Base-by-base conservation (phyloP, 2,797 vertebrate genomes). In the Nannoperca obscura region DNA sequence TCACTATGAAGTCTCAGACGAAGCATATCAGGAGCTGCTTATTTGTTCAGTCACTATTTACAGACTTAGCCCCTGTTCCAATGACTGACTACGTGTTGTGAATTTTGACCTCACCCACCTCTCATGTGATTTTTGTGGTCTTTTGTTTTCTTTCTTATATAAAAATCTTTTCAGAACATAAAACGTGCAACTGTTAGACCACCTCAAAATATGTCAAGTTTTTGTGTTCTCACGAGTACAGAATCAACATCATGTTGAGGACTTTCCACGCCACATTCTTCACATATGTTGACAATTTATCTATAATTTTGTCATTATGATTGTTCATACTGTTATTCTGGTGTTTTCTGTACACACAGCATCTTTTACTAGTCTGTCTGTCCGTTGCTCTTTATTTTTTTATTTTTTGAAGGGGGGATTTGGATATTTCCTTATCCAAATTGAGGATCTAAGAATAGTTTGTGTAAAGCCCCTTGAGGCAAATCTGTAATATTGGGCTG, bases 31-130 rank as follows among this genome's bases (percentile, higher is more conserved):
- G 52, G 36, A 47, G 17, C 15, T 34, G 20, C 71, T 53, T 76
- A 54, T 90, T 86, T 84, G 80, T 85, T 72, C 22, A 81, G 69
- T 60, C 46, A 7, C 32, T 65, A 58, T 83, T 71, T 63, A 9
- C 54, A 71, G 49, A 86, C 50, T 4, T 19, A 54, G 62, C 20
- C 61, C 3, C 8, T 46, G 53, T 70, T 59, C 44, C 24, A 72
- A 4, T 69, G 54, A 7, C 55, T 67, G 76, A 63, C 27, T 71
- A 38, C 44, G 36, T 53, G 55, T 44, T 73, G 62, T 67, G 66
- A 80, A 60, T 67, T 78, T 36, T 83, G 71, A 63, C 78, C 77
- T 88, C 20, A 15, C 40, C 44, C 50, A 9, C 36, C 9, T 64
- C 44, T 60, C 4, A 8, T 54, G 32, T 32, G 38, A 57, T 70